Percentiles rank a stretch among this genome's conserved stretches.
Evolutionary conservation across 2,888 invertebrate species (phyloP).

Genomic region (Netelia virgata): DNA sequence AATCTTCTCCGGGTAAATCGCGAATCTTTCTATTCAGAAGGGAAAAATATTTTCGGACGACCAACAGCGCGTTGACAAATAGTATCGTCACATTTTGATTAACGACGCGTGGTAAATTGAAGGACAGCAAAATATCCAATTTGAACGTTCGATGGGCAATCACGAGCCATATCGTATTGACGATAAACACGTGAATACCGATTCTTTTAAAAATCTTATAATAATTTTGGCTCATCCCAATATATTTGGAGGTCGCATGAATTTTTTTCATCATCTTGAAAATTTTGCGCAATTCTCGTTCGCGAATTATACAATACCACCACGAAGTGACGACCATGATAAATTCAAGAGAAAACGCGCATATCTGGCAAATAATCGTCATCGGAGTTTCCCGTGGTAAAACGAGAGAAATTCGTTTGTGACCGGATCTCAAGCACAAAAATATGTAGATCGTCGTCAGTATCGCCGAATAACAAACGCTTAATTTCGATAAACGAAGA

Average conservation of each 20-base stretch:
- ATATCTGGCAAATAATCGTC: slow-evolving; percentile 36
- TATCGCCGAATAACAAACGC: slow-evolving; percentile 17
- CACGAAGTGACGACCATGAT: slow-evolving; percentile 27
- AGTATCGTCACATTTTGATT: slow-evolving; percentile 39
- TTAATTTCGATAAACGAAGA: slow-evolving; percentile 11
- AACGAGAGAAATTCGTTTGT: slow-evolving; percentile 9
- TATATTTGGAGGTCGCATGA: neutral
- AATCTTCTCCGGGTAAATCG: slow-evolving; percentile 7
- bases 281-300: slow-evolving; percentile 34
- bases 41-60: slow-evolving; percentile 18
- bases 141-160: neutral
- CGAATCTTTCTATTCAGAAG: slow-evolving; percentile 36
- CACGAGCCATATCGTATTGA: slow-evolving; percentile 12
- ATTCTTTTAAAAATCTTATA: neutral
- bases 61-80: slow-evolving; percentile 11
- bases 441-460: slow-evolving; percentile 7
- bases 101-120: slow-evolving; percentile 36
- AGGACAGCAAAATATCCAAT: slow-evolving; percentile 33
- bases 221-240: slow-evolving; percentile 17
- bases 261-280: slow-evolving; percentile 18
- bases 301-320: slow-evolving; percentile 33
- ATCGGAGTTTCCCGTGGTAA: slow-evolving; percentile 35
- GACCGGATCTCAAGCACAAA: neutral
- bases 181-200: neutral
- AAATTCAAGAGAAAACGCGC: slow-evolving; percentile 23